Evolutionary conservation across 2,888 invertebrate species (phyloP).

Genomic region (Drosophila parthenogenetica): DNA sequence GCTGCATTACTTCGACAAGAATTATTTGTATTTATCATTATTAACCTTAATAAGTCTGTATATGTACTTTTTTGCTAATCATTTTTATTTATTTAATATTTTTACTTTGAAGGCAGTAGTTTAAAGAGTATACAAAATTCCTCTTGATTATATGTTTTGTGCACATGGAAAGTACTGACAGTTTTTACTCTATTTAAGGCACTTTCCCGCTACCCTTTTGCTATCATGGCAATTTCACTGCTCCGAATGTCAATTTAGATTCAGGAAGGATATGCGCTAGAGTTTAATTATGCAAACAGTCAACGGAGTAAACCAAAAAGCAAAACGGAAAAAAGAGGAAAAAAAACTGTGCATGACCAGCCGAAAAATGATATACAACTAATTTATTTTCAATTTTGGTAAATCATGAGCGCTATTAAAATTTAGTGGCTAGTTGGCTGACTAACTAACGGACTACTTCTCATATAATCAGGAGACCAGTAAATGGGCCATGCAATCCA

Average conservation of each 20-base stretch:
- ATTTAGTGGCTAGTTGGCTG: constrained; percentile 57
- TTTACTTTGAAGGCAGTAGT: not conserved
- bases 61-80: too few relatives aligned
- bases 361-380: constrained; percentile 76
- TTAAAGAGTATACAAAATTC: constrained; percentile 14
- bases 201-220: constrained; percentile 5
- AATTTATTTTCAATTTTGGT: constrained; percentile 80
- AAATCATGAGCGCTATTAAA: constrained; percentile 79
- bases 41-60: too few relatives aligned
- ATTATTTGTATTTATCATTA: too few relatives aligned
- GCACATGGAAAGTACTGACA: not conserved
- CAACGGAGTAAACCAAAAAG: constrained; percentile 11
- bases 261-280: constrained; percentile 65
- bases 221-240: constrained; percentile 30
- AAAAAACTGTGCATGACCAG: constrained; percentile 18
- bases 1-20: too few relatives aligned
- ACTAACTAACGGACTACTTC: constrained; percentile 38
- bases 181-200: not conserved
- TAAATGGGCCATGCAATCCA: constrained; percentile 57
- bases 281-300: constrained; percentile 73
- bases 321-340: too few relatives aligned
- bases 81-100: too few relatives aligned
- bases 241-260: constrained; percentile 73
- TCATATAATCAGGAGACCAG: constrained; percentile 49
- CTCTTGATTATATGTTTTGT: not conserved